Conservation (phyloP, 2,113 vertebrate genomes). For the Cyprinodon variegatus region DNA sequence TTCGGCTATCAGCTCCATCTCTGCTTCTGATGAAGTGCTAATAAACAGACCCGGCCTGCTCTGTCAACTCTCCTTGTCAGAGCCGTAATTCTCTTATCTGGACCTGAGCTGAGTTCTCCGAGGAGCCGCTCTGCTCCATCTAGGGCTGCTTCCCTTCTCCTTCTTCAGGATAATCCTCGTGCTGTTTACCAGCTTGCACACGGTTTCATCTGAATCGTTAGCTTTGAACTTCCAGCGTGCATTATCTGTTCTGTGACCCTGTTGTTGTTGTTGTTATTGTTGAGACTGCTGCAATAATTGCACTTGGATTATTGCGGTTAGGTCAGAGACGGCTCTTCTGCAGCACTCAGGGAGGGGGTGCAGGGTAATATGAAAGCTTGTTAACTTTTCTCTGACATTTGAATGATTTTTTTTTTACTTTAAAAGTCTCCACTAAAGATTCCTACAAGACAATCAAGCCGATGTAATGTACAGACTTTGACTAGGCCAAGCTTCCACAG, state of each 20-base stretch:
- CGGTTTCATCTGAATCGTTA: conserved; percentile 59
- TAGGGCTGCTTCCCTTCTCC: conserved; percentile 68
- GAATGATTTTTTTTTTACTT: too few relatives aligned
- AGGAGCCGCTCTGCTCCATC: conserved; percentile 76
- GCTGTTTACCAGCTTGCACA: conserved; percentile 73
- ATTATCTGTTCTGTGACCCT: conserved; percentile 69
- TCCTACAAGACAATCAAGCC: not conserved
- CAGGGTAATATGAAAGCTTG: not conserved
- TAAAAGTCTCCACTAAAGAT: too few relatives aligned
- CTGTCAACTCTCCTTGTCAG: conserved; percentile 82
- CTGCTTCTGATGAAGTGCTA: conserved; percentile 88
- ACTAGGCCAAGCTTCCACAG: not conserved
- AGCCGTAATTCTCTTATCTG: conserved; percentile 88
- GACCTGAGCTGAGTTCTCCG: conserved; percentile 78
- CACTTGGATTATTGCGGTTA: conserved; percentile 64
- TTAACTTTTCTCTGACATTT: not conserved
- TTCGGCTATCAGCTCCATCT: conserved; percentile 83
- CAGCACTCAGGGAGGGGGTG: conserved; percentile 11
- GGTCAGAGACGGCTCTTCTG: conserved; percentile 54
- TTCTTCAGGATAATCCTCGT: conserved; percentile 79
- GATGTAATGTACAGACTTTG: not conserved
- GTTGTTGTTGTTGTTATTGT: conserved; percentile 59
- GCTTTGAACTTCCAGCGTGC: conserved; percentile 66
- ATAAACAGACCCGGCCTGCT: conserved; percentile 84
- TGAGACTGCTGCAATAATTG: conserved; percentile 70